These are phyloP conservation scores for Carpatolechia fugitivella DNA, from an alignment of 2,888 invertebrate genomes.

Conservation along the genomic window DNA sequence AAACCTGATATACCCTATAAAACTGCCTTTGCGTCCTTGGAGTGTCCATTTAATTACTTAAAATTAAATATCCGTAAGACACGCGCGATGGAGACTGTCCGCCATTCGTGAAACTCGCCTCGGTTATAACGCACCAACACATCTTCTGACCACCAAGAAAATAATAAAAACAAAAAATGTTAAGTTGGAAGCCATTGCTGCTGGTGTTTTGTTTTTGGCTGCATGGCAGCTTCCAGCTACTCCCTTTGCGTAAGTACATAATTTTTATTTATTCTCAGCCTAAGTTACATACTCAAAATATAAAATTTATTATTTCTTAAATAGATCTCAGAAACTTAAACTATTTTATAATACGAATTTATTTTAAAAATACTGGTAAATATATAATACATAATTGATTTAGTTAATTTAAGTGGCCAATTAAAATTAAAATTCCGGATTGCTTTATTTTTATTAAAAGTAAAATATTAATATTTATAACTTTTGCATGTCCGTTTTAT, in stretches of 20 bases:
- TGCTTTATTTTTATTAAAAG: too few relatives aligned
- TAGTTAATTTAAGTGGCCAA: too few relatives aligned
- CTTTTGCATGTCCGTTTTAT: too few relatives aligned
- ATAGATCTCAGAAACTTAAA: too few relatives aligned
- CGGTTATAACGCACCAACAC: slow-evolving; percentile 33
- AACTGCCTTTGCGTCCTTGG: slow-evolving; percentile 59
- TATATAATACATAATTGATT: too few relatives aligned
- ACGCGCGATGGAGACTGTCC: slow-evolving; percentile 25
- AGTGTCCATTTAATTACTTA: slow-evolving; percentile 54
- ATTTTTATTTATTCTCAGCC: slow-evolving; percentile 6
- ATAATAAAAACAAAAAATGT: slow-evolving; percentile 30
- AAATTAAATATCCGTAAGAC: slow-evolving; percentile 45
- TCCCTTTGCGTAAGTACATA: slow-evolving; percentile 68
- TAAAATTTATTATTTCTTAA: too few relatives aligned
- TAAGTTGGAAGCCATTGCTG: slow-evolving; percentile 33
- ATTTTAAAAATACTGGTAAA: too few relatives aligned
- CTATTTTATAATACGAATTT: too few relatives aligned
- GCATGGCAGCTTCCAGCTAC: slow-evolving; percentile 53
- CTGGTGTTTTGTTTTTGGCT: slow-evolving; percentile 50
- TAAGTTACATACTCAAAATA: too few relatives aligned
- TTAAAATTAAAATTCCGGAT: too few relatives aligned
- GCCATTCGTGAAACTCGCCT: slow-evolving; percentile 47
- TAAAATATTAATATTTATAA: too few relatives aligned
- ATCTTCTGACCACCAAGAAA: slow-evolving; percentile 10
- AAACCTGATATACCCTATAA: slow-evolving; percentile 1